Base-by-base conservation (phyloP, 2,888 invertebrate genomes). In the Mechanitis mazaeus region DNA sequence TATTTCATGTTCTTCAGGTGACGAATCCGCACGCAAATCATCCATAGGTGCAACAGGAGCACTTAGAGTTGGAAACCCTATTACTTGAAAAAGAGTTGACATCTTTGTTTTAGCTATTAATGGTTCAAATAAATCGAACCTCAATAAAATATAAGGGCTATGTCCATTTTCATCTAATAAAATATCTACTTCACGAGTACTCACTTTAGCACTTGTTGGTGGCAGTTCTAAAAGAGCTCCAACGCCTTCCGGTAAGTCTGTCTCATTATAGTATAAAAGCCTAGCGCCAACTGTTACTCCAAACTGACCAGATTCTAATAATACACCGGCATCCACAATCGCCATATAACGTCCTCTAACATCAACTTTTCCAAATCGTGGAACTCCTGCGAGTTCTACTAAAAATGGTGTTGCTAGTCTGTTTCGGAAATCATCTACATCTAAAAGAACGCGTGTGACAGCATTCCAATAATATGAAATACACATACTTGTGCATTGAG, bases 381-480 rank as follows among this genome's bases (percentile, higher is more conserved):
- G 85, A 5, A 87, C 79, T 28, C 84, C 89, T 53, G 90, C 89
- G n/a, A 89, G 60, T 75, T 90, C 90, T 46, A 90, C 66, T 20
- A 83, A 59, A 64, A 90, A 79, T 7, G 78, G 77, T 12, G 72
- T 66, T 12, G 70, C 67, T 60, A 89, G 64, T 70, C 84, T 76
- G 11, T 71, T 64, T 1, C 67, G 71, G 9, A 90, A 72, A 2
- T 65, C 47, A 12, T 66, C 59, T 3, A 79, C 73, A 62, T 89
- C 79, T 9, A 89, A 77, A n/a, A 87, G 73, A n/a, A 85, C 74
- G 59, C 90, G 75, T 64, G 77, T 84, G 75, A 87, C 79, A 3
- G 84, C 75, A 70, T 88, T 84, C 90, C 90, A 90, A 68, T 85
- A 86, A 61, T 74, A 75, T 33, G 79, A 79, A 61, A 70, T 76